Percentiles rank a stretch among this genome's conserved stretches.
Conservation (phyloP, 1,140 invertebrate genomes). For the Charaxes varanes region DNA sequence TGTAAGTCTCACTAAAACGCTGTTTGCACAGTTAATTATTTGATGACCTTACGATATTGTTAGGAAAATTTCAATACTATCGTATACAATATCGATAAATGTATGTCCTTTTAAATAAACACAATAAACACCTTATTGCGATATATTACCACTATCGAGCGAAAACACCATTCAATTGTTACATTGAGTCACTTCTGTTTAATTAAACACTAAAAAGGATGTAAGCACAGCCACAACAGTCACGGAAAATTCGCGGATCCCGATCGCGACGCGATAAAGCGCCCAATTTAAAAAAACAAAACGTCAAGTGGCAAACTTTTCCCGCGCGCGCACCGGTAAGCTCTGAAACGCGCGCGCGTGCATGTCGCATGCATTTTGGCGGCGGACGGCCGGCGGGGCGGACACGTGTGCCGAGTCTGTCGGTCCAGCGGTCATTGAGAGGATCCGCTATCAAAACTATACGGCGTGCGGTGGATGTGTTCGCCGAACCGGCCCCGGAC, state of each 20-base stretch:
- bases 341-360: constrained; percentile 42
- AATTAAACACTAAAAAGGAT: constrained; percentile 5
- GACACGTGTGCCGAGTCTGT: constrained; percentile 64
- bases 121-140: no score
- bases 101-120: no score
- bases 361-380: constrained; percentile 61
- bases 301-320: constrained; percentile 43
- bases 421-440: constrained; percentile 72
- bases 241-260: constrained; percentile 18
- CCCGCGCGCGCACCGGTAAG: constrained; percentile 42
- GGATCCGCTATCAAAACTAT: constrained; percentile 67
- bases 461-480: constrained; percentile 53
- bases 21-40: constrained; percentile 14
- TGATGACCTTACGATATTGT: background rate
- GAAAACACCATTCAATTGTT: constrained; percentile 1
- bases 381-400: constrained; percentile 21
- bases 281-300: constrained; percentile 27
- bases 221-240: constrained; percentile 8
- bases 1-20: constrained; percentile 16
- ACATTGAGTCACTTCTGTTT: constrained; percentile 17
- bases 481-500: constrained; percentile 57
- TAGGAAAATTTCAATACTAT: background rate
- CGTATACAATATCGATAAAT: no score
- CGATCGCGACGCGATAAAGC: constrained; percentile 23
- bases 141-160: constrained; percentile 5